Percentiles rank a stretch among this genome's conserved stretches.
These are phyloP conservation scores for Holothuria leucospilota DNA, from an alignment of 53 echinoderm and acorn worm species.

Conservation along the genomic window DNA sequence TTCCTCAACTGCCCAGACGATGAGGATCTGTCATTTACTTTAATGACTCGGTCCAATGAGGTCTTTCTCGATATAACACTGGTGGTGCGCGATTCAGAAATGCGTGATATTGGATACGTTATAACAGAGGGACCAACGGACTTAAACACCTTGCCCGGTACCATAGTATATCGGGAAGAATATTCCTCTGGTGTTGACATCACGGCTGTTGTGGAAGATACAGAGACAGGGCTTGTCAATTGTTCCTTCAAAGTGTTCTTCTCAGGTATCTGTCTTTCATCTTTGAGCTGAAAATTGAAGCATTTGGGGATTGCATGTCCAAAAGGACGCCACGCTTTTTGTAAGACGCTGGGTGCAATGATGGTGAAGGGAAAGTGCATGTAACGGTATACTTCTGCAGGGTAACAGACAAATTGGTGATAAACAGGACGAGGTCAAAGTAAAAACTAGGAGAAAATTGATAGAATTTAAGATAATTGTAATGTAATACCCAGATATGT, in stretches of 20 bases:
- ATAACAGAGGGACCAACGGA: conserved; percentile 18
- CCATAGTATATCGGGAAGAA: conserved; percentile 14
- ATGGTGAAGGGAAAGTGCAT: too few species aligned
- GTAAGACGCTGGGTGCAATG: too few species aligned
- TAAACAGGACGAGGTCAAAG: too few species aligned
- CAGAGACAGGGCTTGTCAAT: conserved; percentile 13
- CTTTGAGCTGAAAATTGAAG: too few species aligned
- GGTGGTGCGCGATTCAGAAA: conserved; percentile 6
- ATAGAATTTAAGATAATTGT: too few species aligned
- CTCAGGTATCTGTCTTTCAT: conserved; percentile 17
- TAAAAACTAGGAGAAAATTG: too few species aligned
- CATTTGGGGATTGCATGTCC: too few species aligned
- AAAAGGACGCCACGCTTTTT: too few species aligned
- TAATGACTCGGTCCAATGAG: conserved; percentile 1
- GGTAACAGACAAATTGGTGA: too few species aligned
- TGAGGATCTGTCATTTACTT: conserved; percentile 5
- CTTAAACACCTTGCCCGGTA: neutral
- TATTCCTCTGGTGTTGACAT: conserved; percentile 10
- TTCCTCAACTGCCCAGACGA: conserved; percentile 30
- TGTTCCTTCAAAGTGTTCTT: conserved; percentile 37
- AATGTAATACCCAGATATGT: too few species aligned
- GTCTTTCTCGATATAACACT: conserved; percentile 26
- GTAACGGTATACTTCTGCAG: too few species aligned
- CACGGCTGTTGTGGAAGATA: conserved; percentile 23
- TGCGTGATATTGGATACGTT: neutral